Conservation (phyloP, 2,797 vertebrate species). For the Merluccius polli region DNA sequence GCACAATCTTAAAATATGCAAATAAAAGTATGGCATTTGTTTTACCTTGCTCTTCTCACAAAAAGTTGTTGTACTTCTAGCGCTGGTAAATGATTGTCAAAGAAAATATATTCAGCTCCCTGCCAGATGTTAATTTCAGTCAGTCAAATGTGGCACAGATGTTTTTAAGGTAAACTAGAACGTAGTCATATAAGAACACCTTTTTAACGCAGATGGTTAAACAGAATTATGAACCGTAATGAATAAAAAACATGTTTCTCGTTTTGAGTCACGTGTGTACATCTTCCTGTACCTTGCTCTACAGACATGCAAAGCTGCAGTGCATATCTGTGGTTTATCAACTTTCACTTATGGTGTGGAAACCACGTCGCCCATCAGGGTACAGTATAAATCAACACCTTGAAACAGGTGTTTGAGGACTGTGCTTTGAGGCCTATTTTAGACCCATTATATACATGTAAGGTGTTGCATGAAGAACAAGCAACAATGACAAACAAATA, state of each 20-base stretch:
- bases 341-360: not conserved
- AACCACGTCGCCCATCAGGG: not conserved
- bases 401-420: not conserved
- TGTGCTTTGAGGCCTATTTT: not conserved
- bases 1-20: not conserved
- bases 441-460: not conserved
- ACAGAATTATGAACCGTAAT: too few species aligned
- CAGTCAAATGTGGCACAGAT: too few species aligned
- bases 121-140: too few species aligned
- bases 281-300: not conserved
- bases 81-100: not conserved
- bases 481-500: not conserved
- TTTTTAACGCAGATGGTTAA: too few species aligned
- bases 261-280: too few species aligned
- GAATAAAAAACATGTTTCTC: too few species aligned
- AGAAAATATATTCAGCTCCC: too few species aligned
- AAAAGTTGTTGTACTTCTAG: not conserved
- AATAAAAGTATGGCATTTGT: not conserved
- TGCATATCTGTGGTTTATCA: not conserved
- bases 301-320: not conserved
- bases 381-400: not conserved
- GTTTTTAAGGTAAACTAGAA: not conserved
- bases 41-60: not conserved
- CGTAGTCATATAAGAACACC: too few species aligned
- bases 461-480: not conserved